Conservation (phyloP, 2,888 invertebrate species). For the Torymus aiolomorphi region DNA sequence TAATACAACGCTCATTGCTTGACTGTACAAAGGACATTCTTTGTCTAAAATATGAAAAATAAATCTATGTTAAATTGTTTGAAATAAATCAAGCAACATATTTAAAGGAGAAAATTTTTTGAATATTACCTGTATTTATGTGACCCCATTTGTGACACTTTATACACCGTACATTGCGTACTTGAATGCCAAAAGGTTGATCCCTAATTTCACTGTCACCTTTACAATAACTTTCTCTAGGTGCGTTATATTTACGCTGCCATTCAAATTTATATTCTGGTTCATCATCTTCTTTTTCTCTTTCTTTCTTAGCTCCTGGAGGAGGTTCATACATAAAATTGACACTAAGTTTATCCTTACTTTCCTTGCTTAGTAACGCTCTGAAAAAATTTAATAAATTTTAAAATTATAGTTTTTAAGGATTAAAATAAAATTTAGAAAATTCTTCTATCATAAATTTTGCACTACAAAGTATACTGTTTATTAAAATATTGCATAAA, state of each 20-base stretch:
- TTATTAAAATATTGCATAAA: too few relatives aligned
- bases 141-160: conserved; percentile 99
- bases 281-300: conserved; percentile 94
- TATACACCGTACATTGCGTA: conserved; percentile 97
- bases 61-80: conserved; percentile 19
- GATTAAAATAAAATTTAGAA: too few relatives aligned
- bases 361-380: conserved; percentile 97
- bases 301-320: conserved; percentile 94
- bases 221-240: conserved; percentile 98
- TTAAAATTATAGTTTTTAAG: too few relatives aligned
- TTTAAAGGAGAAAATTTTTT: neutral
- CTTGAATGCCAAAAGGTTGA: conserved; percentile 98
- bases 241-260: conserved; percentile 99
- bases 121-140: conserved; percentile 87
- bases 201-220: conserved; percentile 98
- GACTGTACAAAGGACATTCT: conserved; percentile 95
- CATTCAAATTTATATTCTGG: conserved; percentile 99
- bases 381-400: conserved; percentile 75
- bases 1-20: conserved; percentile 88
- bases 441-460: too few relatives aligned
- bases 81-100: conserved; percentile 24
- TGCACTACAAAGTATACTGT: too few relatives aligned
- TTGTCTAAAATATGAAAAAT: conserved; percentile 80
- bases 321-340: conserved; percentile 99
- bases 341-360: conserved; percentile 97